Base-by-base conservation (phyloP, 2,888 invertebrate genomes). In the Meghimatium bilineatum region DNA sequence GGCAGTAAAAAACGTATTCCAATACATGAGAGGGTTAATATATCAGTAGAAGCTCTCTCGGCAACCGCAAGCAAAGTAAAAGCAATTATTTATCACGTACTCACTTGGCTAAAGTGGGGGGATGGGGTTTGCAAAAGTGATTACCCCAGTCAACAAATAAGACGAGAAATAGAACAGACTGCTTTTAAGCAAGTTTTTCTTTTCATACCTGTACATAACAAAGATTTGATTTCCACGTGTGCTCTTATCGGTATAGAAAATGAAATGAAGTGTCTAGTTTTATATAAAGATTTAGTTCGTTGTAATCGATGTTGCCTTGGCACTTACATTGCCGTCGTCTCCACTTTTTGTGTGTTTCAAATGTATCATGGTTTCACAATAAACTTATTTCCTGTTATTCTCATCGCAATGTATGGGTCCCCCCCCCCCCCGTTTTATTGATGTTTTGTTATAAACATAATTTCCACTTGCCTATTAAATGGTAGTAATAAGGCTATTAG, bases 1-100 rank as follows among this genome's bases (percentile, higher is more conserved):
- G 52, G 74, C 49, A 52, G 52, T 74, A 74, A 74, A 72, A 74
- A 52, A 52, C n/a, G 52, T 74, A 74, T 74, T 74, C 20, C 52
- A 74, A 49, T 56, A 44, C 52, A 52, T 0, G 32, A 52, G 32
- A 5, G 74, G 74, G 17, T 34, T 32, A 49, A 74, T 6, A 32
- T 74, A 52, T 12, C 3, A 52, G 74, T 52, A 52, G 29, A 74
- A 52, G 3, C 32, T 74, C 74, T 52, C 49, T 44, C 44, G 32
- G 52, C 49, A 32, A 32, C 38, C 34, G 20, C 8, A 17, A 20
- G 44, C 29, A 74, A 44, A n/a, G 44, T 72, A 72, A 72, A 72
- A 1, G 74, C 74, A 52, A 52, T 74, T 74, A 74, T 74, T 74
- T 52, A 52, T 52, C 74, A 49, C 52, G 17, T 12, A 49, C 44